A percentile compares a stretch with the other conserved stretches of the same genome.
phyloP scores from a whole-genome alignment of 64 coral and sea anemone species.

The Montipora efflorescens region DNA sequence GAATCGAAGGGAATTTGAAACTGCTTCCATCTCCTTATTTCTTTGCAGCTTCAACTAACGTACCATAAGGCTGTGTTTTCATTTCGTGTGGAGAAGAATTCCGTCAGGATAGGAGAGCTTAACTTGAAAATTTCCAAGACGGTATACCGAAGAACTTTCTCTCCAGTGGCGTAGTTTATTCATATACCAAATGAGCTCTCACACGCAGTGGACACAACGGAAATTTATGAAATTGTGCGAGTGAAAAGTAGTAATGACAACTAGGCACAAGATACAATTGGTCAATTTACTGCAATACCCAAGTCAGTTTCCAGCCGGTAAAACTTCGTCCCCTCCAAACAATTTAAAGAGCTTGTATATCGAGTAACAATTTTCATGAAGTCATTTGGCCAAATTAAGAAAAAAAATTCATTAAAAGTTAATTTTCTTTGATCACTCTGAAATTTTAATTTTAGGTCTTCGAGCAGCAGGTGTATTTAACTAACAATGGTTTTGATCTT shows the following conservation, averaged over 20 bases:
- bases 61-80: no score
- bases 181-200: not conserved
- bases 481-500: not conserved
- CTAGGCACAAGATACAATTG: not conserved
- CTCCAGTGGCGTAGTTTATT: not conserved
- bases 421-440: not conserved
- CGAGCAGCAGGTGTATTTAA: conserved; percentile 16
- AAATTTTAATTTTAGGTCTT: conserved; percentile 2
- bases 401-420: not conserved
- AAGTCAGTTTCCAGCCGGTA: no score
- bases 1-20: no score
- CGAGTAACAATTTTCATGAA: not conserved
- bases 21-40: no score
- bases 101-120: no score
- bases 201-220: not conserved
- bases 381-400: not conserved
- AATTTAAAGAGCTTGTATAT: no score
- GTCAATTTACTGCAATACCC: no score
- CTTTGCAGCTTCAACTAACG: no score
- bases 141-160: no score
- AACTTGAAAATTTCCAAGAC: no score
- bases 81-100: no score
- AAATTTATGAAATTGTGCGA: not conserved
- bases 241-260: not conserved
- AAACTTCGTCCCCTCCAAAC: no score